These are phyloP conservation scores for Muschampia staudingeri DNA, from an alignment of 2,888 invertebrate genomes.

Conservation along the genomic window DNA sequence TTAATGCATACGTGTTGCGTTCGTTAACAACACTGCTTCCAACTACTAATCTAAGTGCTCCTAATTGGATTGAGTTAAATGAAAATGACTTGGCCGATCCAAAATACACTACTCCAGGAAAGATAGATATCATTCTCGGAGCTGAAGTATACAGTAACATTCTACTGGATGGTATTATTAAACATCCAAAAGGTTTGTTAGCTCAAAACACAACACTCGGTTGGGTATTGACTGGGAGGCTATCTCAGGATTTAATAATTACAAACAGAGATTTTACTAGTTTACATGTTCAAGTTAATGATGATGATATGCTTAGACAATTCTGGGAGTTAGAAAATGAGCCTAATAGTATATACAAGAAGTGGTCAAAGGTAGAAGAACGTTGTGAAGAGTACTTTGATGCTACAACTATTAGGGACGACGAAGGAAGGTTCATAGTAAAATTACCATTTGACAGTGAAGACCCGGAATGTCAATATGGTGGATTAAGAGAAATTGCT, in stretches of 20 bases:
- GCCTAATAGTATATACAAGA: background rate
- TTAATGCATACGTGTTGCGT: conserved; percentile 61
- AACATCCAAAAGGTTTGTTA: conserved; percentile 44
- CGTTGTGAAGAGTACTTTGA: conserved; percentile 49
- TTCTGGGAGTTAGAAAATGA: conserved; percentile 60
- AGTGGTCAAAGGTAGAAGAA: conserved; percentile 45
- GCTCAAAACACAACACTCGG: conserved; percentile 66
- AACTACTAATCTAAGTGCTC: conserved; percentile 15
- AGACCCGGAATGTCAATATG: conserved; percentile 23
- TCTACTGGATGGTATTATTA: background rate
- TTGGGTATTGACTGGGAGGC: conserved; percentile 66
- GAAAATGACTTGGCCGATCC: background rate
- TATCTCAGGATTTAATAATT: background rate
- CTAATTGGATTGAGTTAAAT: conserved; percentile 9
- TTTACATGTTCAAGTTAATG: conserved; percentile 31
- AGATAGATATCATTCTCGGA: background rate
- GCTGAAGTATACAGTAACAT: background rate
- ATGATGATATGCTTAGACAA: conserved; percentile 51
- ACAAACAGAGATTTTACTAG: background rate
- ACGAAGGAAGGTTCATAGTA: conserved; percentile 52
- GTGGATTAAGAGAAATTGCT: conserved; percentile 24
- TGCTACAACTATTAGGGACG: conserved; percentile 52
- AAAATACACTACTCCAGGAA: background rate
- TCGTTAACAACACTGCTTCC: conserved; percentile 52
- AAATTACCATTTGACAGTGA: conserved; percentile 45